phyloP scores from a whole-genome alignment of 2,888 invertebrate genomes.

The Epinotia brunnichana region DNA sequence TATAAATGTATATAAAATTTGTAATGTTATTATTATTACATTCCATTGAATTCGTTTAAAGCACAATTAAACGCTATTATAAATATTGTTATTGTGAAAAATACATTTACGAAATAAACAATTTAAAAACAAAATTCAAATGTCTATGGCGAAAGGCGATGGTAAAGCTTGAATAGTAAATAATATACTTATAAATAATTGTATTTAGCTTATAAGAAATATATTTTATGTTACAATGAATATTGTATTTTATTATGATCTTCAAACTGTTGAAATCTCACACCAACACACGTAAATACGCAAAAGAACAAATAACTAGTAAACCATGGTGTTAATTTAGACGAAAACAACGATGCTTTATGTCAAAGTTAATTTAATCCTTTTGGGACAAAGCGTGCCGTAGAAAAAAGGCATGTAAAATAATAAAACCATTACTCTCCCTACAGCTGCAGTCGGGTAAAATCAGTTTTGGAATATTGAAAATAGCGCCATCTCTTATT shows the following conservation, averaged over 20 bases:
- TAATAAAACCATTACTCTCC: too few species aligned
- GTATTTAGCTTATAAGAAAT: constrained; percentile 63
- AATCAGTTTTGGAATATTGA: neutral
- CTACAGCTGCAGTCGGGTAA: neutral
- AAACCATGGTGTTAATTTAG: too few species aligned
- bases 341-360: too few species aligned
- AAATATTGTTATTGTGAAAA: constrained; percentile 9
- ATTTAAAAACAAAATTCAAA: constrained; percentile 38
- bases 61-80: neutral
- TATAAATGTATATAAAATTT: neutral
- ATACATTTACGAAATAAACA: constrained; percentile 14
- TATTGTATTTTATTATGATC: constrained; percentile 46
- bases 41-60: constrained; percentile 24
- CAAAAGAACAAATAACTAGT: too few species aligned
- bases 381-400: too few species aligned
- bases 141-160: constrained; percentile 47
- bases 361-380: too few species aligned
- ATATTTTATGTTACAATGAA: constrained; percentile 60
- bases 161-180: constrained; percentile 42
- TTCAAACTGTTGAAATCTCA: neutral
- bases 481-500: constrained; percentile 25
- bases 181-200: constrained; percentile 48
- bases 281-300: neutral
- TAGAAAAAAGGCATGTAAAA: too few species aligned
- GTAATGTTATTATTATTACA: constrained; percentile 8